Evolutionary conservation across 53 echinoderm and acorn worm genomes (phyloP), one percentile per base, ranked within the genome.

Genomic region (Henricia sp.): DNA sequence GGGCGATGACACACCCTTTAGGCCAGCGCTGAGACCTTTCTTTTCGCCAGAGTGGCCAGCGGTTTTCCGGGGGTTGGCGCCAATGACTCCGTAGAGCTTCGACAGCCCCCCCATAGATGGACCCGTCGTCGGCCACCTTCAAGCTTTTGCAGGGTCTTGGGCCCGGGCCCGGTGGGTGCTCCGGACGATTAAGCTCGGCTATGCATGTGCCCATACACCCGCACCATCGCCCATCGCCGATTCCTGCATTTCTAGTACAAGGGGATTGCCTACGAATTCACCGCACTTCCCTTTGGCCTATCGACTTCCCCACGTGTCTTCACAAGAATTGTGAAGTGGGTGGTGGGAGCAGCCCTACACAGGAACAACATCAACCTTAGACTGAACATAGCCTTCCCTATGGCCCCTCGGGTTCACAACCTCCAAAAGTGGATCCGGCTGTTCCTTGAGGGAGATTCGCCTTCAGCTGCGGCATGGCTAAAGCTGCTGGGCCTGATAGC

Each of bases 81-180:
- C 5, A 29, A 38, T 68, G 68, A 68, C 68, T 39, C 24, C 12
- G 30, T n/a, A 17, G 52, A 34, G 12, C 37, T 34, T 51, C 17
- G 32, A 20, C 34, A 1, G 30, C 72, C 52, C 52, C 72, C 72
- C 48, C 4, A 2, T 3, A n/a, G n/a, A 12, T 52, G 17, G 72
- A 72, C 35, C 72, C 52, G 72, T 72, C 35, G 72, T 33, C 6
- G 72, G 72, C 72, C 72, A n/a, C 72, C 72, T 72, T 13, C 17
- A 34, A 72, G 17, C 36, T 34, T 4, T 6, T 5, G 0, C 32
- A n/a, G 36, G 5, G 19, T 29, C n/a, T n/a, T n/a, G n/a, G n/a
- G 33, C 19, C 12, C n/a, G 51, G 34, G 35, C 30, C n/a, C n/a
- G n/a, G n/a, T n/a, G n/a, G n/a, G 52, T 51, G 35, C 51, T 51